A percentile compares a stretch with the other conserved stretches of the same genome.
These are phyloP conservation scores for Nymphicus hollandicus DNA, from an alignment of 2,113 vertebrate species.

Conservation along the genomic window DNA sequence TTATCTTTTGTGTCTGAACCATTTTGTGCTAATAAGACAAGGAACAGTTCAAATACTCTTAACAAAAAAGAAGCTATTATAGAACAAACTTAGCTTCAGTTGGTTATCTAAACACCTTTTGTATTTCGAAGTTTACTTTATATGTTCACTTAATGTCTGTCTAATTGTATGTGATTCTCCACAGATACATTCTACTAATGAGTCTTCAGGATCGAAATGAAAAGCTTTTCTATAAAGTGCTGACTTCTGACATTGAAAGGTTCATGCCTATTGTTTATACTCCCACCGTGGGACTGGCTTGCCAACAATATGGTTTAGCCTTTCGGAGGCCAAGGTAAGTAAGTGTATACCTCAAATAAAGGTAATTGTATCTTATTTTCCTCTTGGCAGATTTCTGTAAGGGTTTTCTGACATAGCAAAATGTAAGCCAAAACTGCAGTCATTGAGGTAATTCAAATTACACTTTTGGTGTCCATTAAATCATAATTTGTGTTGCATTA, in stretches of 20 bases:
- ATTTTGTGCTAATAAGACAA: background rate
- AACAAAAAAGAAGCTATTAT: background rate
- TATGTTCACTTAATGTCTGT: background rate
- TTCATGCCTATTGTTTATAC: slow-evolving; percentile 99
- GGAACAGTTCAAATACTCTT: background rate
- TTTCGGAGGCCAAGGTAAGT: slow-evolving; percentile 92
- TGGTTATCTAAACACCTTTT: background rate
- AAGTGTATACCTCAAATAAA: slow-evolving; percentile 58
- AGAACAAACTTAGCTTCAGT: background rate
- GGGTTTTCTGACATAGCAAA: background rate
- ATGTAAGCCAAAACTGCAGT: slow-evolving; percentile 22
- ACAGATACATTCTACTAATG: slow-evolving; percentile 95
- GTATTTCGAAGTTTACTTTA: background rate
- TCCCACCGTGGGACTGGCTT: slow-evolving; percentile 93
- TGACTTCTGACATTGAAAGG: slow-evolving; percentile 87
- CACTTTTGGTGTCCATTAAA: background rate
- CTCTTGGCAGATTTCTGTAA: slow-evolving; percentile 11
- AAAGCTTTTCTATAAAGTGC: slow-evolving; percentile 93
- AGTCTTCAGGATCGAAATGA: slow-evolving; percentile 93
- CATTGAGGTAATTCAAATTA: slow-evolving; percentile 20
- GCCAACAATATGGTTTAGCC: slow-evolving; percentile 90
- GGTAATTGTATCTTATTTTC: slow-evolving; percentile 11
- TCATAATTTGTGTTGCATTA: background rate
- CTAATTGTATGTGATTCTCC: slow-evolving; percentile 57
- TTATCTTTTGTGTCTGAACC: background rate